Evolutionary conservation across 2,888 invertebrate species (phyloP), one percentile per base, ranked within the genome.

Genomic region (Geophilus truncorum): DNA sequence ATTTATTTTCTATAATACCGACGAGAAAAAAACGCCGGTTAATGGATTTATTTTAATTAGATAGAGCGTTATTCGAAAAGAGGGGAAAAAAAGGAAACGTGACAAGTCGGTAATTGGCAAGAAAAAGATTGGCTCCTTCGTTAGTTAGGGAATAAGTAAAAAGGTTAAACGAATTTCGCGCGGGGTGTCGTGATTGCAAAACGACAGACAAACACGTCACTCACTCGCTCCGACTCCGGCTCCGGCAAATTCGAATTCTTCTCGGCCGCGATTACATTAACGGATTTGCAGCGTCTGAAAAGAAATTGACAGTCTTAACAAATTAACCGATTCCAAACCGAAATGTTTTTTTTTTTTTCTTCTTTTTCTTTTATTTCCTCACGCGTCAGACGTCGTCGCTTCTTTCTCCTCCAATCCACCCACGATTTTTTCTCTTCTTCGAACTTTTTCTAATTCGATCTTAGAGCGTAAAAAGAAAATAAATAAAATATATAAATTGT

Each of bases 121-220:
- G 57, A 57, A 57, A 57, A 57, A 23, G 7, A 57, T 40, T 40
- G 12, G 34, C 36, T 40, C 36, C 36, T 40, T 40, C 36, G 15
- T 40, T 40, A 40, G 36, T 40, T 40, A 57, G 57, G 18, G 18
- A 51, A n/a, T n/a, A n/a, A n/a, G 51, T 9, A 57, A 57, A 57
- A 57, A 57, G 23, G 23, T 18, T 57, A 57, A 57, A 57, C 57
- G 21, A 57, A 57, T 57, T 57, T 40, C 36, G 9, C 15, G 57
- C 9, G 23, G 57, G 18, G 57, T 57, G 57, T 57, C 57, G 57
- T 57, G 57, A 57, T 57, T 57, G 57, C 21, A 57, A 57, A 57
- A 62, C 62, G 62, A 62, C 62, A 62, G 62, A 57, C 62, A 62
- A 62, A 62, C 25, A 62, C 62, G 25, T 62, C 25, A 62, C 28